These are phyloP conservation scores for Drosophila peninsularis DNA, from an alignment of 2,888 invertebrate species.

Conservation along the genomic window DNA sequence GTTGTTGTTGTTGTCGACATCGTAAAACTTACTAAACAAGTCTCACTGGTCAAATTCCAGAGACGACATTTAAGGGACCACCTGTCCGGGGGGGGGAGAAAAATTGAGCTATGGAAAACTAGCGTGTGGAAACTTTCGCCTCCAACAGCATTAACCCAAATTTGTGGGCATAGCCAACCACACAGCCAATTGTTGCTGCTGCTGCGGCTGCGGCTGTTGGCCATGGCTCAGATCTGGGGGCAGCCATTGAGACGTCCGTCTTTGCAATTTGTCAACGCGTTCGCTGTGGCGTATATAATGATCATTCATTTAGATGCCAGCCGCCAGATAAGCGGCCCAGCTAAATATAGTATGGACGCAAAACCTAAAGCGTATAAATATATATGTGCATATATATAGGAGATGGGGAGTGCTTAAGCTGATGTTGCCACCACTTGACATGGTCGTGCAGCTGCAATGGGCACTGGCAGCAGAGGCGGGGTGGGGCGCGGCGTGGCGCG, in stretches of 20 bases:
- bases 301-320: conserved; percentile 78
- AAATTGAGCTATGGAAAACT: conserved; percentile 20
- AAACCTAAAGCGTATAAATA: conserved; percentile 10
- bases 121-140: conserved; percentile 50
- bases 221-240: conserved; percentile 35
- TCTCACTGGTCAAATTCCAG: conserved; percentile 76
- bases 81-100: conserved; percentile 62
- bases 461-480: conserved; percentile 12
- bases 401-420: conserved; percentile 45
- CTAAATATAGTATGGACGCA: conserved; percentile 53
- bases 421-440: conserved; percentile 54
- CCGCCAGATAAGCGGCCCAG: conserved; percentile 62
- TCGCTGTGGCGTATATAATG: conserved; percentile 64
- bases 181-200: conserved; percentile 30
- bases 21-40: conserved; percentile 68
- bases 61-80: conserved; percentile 79
- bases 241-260: conserved; percentile 59
- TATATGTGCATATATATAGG: conserved; percentile 7
- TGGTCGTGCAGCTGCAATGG: conserved; percentile 35
- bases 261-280: conserved; percentile 77
- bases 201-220: conserved; percentile 14
- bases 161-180: conserved; percentile 48
- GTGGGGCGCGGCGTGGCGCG: not conserved
- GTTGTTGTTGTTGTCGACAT: conserved; percentile 38
- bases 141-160: conserved; percentile 70